phyloP scores from a whole-genome alignment of 2,888 invertebrate species.

The Callosobruchus maculatus region DNA sequence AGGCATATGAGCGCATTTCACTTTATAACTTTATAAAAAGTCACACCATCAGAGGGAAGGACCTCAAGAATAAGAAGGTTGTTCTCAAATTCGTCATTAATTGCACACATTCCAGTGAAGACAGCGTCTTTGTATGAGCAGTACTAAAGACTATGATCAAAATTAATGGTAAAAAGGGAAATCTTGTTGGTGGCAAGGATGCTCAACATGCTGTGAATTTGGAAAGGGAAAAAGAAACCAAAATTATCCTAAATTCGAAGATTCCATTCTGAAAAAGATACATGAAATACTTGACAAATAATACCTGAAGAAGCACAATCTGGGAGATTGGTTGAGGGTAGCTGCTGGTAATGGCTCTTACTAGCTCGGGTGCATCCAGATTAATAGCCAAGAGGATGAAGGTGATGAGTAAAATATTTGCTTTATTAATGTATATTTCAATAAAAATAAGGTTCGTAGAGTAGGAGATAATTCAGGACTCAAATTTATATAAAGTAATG shows the following conservation, averaged over 20 bases:
- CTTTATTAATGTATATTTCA: constrained; percentile 7
- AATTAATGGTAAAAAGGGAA: constrained; percentile 94
- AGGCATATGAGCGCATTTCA: too few species aligned
- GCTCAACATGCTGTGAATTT: constrained; percentile 73
- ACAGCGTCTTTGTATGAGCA: constrained; percentile 72
- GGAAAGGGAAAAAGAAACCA: constrained; percentile 84
- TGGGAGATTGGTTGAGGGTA: constrained; percentile 99
- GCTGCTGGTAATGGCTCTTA: constrained; percentile 94
- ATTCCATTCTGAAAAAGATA: constrained; percentile 81
- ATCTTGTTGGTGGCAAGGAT: constrained; percentile 64
- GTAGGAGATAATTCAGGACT: too few species aligned
- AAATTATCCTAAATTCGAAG: constrained; percentile 87
- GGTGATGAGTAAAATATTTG: constrained; percentile 68
- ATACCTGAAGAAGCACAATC: constrained; percentile 98
- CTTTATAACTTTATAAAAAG: too few species aligned
- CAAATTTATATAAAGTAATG: too few species aligned
- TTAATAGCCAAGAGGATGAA: constrained; percentile 70
- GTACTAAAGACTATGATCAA: constrained; percentile 84
- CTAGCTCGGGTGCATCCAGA: constrained; percentile 99
- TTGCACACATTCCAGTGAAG: too few species aligned
- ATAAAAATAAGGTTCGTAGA: background rate
- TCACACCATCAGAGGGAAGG: too few species aligned
- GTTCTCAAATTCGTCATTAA: too few species aligned
- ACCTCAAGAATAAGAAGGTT: too few species aligned
- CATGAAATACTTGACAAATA: constrained; percentile 98